Conservation (phyloP, 2,113 vertebrate genomes). For the Cricetomys ansorgei region DNA sequence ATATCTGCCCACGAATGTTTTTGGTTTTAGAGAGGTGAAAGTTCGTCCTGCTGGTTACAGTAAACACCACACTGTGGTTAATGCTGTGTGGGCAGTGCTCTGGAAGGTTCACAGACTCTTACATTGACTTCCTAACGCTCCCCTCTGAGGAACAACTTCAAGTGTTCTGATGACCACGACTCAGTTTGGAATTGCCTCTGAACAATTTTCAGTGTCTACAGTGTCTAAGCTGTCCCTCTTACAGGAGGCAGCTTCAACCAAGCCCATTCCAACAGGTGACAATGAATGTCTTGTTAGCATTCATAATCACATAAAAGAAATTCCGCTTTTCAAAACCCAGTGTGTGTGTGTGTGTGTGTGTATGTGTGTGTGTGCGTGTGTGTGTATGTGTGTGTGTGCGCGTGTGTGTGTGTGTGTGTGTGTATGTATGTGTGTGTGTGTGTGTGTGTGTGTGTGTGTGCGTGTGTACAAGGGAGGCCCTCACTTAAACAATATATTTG, state of each 20-base stretch:
- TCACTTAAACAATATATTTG: constrained; percentile 36
- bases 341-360: not conserved
- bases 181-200: not conserved
- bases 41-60: not conserved
- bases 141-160: not conserved
- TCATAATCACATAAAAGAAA: constrained; percentile 11
- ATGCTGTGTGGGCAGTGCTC: not conserved
- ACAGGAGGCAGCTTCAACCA: not conserved
- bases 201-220: not conserved
- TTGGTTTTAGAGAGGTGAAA: not conserved
- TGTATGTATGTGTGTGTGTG: not conserved
- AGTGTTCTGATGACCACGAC: not conserved
- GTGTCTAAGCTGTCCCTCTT: not conserved
- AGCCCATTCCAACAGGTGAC: not conserved
- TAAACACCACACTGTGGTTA: not conserved
- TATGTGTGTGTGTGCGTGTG: not conserved
- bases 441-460: too few relatives aligned
- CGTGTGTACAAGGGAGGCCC: not conserved
- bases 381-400: not conserved
- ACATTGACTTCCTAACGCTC: not conserved
- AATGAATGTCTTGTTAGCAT: not conserved
- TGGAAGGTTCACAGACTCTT: not conserved
- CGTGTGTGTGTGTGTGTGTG: not conserved
- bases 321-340: not conserved
- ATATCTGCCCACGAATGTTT: not conserved